phyloP scores from a whole-genome alignment of 2,888 invertebrate species.

The Liodrosophila aerea region DNA sequence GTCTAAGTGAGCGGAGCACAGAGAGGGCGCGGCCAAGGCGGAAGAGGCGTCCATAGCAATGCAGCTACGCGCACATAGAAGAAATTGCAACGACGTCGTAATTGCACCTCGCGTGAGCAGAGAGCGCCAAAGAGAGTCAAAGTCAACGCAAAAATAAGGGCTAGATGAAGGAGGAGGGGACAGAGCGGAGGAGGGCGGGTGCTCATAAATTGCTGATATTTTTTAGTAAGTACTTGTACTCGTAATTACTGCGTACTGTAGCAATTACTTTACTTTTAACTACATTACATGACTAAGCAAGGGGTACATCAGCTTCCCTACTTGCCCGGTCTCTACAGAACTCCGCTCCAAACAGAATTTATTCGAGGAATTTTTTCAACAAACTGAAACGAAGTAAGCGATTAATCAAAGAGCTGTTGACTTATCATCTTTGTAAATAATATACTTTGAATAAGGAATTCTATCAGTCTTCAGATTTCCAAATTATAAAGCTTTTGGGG shows the following conservation, averaged over 20 bases:
- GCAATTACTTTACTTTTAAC: slow-evolving; percentile 15
- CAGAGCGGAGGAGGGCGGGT: slow-evolving; percentile 18
- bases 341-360: too few relatives aligned
- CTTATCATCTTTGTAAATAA: too few relatives aligned
- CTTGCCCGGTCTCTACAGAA: too few relatives aligned
- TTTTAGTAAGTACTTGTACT: slow-evolving; percentile 19
- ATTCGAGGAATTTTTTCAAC: too few relatives aligned
- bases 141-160: neutral
- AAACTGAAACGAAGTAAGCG: too few relatives aligned
- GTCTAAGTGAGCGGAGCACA: slow-evolving; percentile 24
- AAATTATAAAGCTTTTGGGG: too few relatives aligned
- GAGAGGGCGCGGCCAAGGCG: too few relatives aligned
- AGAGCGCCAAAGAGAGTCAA: neutral
- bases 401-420: too few relatives aligned
- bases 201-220: slow-evolving; percentile 25
- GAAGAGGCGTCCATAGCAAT: slow-evolving; percentile 39
- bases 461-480: too few relatives aligned
- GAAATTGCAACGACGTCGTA: slow-evolving; percentile 68
- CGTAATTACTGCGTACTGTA: neutral
- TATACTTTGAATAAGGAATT: too few relatives aligned
- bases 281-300: too few relatives aligned
- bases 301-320: too few relatives aligned
- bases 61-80: slow-evolving; percentile 71
- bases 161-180: neutral
- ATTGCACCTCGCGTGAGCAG: slow-evolving; percentile 38